Percentiles rank a stretch among this genome's conserved stretches.
Conservation (phyloP, 2,888 invertebrate species). For the Molanna angustata region DNA sequence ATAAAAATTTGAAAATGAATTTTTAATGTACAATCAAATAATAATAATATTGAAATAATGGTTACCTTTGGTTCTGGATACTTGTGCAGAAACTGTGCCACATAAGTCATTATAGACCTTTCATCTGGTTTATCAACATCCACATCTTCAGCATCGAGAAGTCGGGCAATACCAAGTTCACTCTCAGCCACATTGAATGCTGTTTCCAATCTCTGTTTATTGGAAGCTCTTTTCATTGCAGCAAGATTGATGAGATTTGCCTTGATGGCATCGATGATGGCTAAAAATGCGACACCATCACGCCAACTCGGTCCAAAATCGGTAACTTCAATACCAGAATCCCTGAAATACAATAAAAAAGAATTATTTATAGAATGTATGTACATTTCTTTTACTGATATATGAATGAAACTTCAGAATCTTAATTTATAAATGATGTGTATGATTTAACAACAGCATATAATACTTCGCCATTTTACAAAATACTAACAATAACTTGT, state of each 20-base stretch:
- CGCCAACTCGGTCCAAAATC: constrained; percentile 97
- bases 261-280: constrained; percentile 92
- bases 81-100: constrained; percentile 95
- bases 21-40: background rate
- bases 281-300: constrained; percentile 93
- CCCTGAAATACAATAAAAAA: too few relatives aligned
- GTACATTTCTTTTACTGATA: too few relatives aligned
- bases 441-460: too few relatives aligned
- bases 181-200: constrained; percentile 92
- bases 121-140: constrained; percentile 96
- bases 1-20: background rate
- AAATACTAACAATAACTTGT: too few relatives aligned
- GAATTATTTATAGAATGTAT: too few relatives aligned
- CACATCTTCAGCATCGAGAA: constrained; percentile 94
- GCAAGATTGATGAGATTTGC: constrained; percentile 89
- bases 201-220: constrained; percentile 81
- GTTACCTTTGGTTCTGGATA: constrained; percentile 80
- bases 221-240: constrained; percentile 71
- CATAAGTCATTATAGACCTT: constrained; percentile 97
- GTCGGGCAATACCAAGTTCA: constrained; percentile 85
- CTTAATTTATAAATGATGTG: too few relatives aligned
- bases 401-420: too few relatives aligned
- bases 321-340: constrained; percentile 81
- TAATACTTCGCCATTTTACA: too few relatives aligned
- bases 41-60: constrained; percentile 1